These are phyloP conservation scores for Biston stratarius DNA, from an alignment of 2,888 invertebrate species.

Conservation along the genomic window DNA sequence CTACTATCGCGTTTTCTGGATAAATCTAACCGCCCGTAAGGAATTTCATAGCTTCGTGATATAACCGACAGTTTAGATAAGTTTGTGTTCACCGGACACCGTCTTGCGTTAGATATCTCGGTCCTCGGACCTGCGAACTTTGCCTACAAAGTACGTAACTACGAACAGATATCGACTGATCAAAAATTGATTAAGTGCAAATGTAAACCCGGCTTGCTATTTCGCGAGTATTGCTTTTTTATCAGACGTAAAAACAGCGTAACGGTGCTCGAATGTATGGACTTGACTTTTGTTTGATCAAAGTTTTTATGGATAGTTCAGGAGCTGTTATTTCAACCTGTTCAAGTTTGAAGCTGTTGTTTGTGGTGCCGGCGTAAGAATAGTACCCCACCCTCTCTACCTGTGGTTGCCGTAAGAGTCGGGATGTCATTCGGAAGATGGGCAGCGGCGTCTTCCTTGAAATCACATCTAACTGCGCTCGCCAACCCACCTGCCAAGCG, in stretches of 20 bases:
- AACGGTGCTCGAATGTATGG: background rate
- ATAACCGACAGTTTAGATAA: background rate
- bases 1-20: background rate
- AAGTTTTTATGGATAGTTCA: background rate
- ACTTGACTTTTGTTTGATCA: background rate
- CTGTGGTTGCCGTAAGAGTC: too few species aligned
- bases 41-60: background rate
- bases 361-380: too few species aligned
- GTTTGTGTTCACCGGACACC: constrained; percentile 31
- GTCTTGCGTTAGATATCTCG: constrained; percentile 66
- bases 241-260: constrained; percentile 24
- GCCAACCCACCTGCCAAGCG: too few species aligned
- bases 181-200: constrained; percentile 58
- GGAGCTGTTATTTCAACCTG: background rate
- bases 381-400: too few species aligned
- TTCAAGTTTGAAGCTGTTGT: too few species aligned
- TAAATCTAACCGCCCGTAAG: background rate
- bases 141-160: constrained; percentile 32
- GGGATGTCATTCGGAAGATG: too few species aligned
- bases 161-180: constrained; percentile 55
- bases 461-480: too few species aligned
- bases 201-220: constrained; percentile 22
- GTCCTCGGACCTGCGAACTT: constrained; percentile 55
- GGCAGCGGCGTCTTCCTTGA: too few species aligned
- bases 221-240: constrained; percentile 28